Evolutionary conservation across 2,797 vertebrate species (phyloP), one percentile per base, ranked within the genome.

Genomic region (Anniella stebbinsi): DNA sequence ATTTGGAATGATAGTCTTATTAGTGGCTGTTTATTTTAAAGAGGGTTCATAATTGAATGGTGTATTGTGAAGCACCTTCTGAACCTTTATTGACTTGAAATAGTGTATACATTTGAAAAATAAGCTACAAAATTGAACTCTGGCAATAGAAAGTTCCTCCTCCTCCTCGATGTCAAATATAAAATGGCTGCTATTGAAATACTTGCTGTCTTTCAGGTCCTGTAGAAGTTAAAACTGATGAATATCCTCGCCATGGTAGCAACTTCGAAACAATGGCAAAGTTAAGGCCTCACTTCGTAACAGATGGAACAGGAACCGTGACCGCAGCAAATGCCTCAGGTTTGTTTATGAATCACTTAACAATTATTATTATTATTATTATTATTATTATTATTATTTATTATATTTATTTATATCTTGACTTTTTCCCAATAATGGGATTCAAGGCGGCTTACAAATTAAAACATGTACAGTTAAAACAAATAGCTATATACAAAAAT

Each of bases 311-410:
- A 0, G 99, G 99, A n/a, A 99, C 98, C 0, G 98, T 99, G 89
- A 99, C 99, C 0, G 95, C 99, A 75, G 99, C 97, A 76, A 99
- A 99, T 82, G 98, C 99, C 77, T 99, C 99, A 98, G 99, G 99
- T 99, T 93, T 0, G 94, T 94, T 82, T 1, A 0, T 89, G 87
- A 4, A 38, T 18, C 80, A 67, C 69, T 36, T 17, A 30, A 89
- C 23, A 0, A 0, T 72, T n/a, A n/a, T n/a, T n/a, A n/a, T n/a
- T n/a, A n/a, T n/a, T n/a, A n/a, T n/a, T n/a, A n/a, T n/a, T n/a
- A n/a, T n/a, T n/a, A n/a, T n/a, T n/a, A n/a, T n/a, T n/a, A n/a
- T n/a, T n/a, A n/a, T n/a, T n/a, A n/a, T n/a, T n/a, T n/a, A n/a
- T n/a, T n/a, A n/a, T n/a, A n/a, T n/a, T n/a, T n/a, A n/a, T n/a